Evolutionary conservation across 2,797 vertebrate genomes (phyloP), one percentile per base, ranked within the genome.

Genomic region (Lutjanus campechanus): DNA sequence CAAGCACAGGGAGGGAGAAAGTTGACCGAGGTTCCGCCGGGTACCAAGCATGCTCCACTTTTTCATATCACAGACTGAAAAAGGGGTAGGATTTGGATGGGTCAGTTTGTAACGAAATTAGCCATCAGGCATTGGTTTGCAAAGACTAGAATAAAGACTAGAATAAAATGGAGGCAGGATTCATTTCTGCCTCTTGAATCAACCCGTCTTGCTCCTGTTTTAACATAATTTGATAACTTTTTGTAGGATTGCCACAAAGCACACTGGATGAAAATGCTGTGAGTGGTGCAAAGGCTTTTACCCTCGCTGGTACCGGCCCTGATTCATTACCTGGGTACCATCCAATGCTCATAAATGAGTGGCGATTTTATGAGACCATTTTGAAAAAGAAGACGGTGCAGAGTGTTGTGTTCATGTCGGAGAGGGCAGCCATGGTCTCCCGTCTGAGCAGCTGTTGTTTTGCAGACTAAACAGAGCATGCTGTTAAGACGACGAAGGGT

Each of bases 381-480:
- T 65, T 69, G 15, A 68, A 76, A 89, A 84, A 69, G 75, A 65
- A 67, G 8, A 59, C 29, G 15, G 10, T 59, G 59, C 12, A 71
- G 43, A 47, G 29, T 60, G 65, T 70, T 73, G 71, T 87, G 79
- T 78, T 84, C 13, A 58, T 86, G 60, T 51, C n/a, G 19, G 51
- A 50, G 59, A 81, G 46, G 69, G 58, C 75, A 78, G 84, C 69
- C 36, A 8, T 58, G 50, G 51, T 74, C 76, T 84, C 40, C 79
- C 74, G 44, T 65, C 56, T 15, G 66, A 89, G 69, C 93, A 93
- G 92, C 92, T 94, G 94, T 91, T 93, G 94, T 93, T 94, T 93
- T 92, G 87, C 46, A 50, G 69, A 85, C 71, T 63, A 88, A 88
- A 90, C 69, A 84, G 75, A 88, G 85, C 41, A 0, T 19, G 73